Base-by-base conservation (phyloP, 2,797 vertebrate species). In the Protonibea diacanthus region DNA sequence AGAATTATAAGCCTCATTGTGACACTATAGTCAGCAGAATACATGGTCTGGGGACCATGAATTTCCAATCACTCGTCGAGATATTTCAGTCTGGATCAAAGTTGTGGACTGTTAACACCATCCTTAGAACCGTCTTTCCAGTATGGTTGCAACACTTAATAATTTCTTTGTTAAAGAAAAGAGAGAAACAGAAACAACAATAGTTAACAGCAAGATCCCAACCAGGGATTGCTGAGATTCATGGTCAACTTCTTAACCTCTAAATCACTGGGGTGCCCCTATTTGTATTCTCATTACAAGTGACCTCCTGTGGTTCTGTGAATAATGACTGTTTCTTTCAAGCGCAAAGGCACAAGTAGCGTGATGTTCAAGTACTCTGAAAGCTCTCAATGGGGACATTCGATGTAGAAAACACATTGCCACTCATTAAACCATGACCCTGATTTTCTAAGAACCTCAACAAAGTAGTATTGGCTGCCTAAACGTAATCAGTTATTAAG, bases 231-330 rank as follows among this genome's bases (percentile, higher is more conserved):
- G 45, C 20, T 49, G 56, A 1, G 8, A 17, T 42, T 52, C 12
- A 42, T 13, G 13, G 29, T 63, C 44, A 25, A 10, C 11, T 1
- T 44, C n/a, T 29, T 52, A 2, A 53, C 23, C 48, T 5, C 48
- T 29, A 1, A 52, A 13, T 40, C 27, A 51, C 45, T 23, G 17
- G 7, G 10, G 4, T 59, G 14, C 15, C 15, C 49, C 3, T 17
- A 25, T 58, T 57, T n/a, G 20, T 14, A 8, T 44, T 56, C 21
- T 57, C 11, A 10, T 6, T 17, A 40, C 18, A 15, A 15, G 48
- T 52, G 14, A 52, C 33, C 63, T 40, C 25, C 47, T 53, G n/a
- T 40, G 61, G 51, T 65, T 57, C 62, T 66, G 62, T 59, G 62
- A 58, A 52, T 66, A 18, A 58, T 58, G 45, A 44, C 21, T 51